Evolutionary conservation across 2,113 vertebrate genomes (phyloP), one percentile per base, ranked within the genome.

Genomic region (Entosphenus tridentatus): DNA sequence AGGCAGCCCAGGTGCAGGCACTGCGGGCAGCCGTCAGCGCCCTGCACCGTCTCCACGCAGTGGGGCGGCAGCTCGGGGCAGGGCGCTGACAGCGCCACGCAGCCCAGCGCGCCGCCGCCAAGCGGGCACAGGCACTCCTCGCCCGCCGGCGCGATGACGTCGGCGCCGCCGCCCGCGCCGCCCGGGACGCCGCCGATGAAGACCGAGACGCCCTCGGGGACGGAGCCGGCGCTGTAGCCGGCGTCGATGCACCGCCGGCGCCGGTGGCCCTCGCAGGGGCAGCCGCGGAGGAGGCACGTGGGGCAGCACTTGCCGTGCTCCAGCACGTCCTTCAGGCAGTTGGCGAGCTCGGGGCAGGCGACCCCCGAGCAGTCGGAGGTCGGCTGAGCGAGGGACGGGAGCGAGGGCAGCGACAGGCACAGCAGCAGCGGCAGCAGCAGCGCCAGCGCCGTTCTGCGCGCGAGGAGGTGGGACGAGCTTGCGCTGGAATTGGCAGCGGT

Each of bases 81-180:
- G 10, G 71, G 67, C 3, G 68, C 10, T 21, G 57, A 58, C 56
- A 55, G 56, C 18, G 67, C 59, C 13, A 1, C 2, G 21, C 62
- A 65, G 62, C 21, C 21, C n/a, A 65, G 62, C 56, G 3, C 2
- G 67, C 71, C 1, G 67, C 71, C 2, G 12, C 56, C 9, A 21
- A 12, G 12, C 2, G 71, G 71, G 71, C 71, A 71, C 8, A 21
- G 16, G 56, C 71, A 71, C 17, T 70, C 68, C 9, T 65, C 57
- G 71, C 71, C 57, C 10, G 56, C 57, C 2, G 55, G 12, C 9
- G 56, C 70, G n/a, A 68, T 56, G 2, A 55, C 39, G 62, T 68
- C 67, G 55, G 65, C 18, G 2, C 11, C n/a, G 3, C 62, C 14
- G 54, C 62, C 70, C 1, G 70, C 39, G 6, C 39, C 39, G 39